phyloP scores from a whole-genome alignment of 1,140 invertebrate species.

The Drosophila kohkoa region DNA sequence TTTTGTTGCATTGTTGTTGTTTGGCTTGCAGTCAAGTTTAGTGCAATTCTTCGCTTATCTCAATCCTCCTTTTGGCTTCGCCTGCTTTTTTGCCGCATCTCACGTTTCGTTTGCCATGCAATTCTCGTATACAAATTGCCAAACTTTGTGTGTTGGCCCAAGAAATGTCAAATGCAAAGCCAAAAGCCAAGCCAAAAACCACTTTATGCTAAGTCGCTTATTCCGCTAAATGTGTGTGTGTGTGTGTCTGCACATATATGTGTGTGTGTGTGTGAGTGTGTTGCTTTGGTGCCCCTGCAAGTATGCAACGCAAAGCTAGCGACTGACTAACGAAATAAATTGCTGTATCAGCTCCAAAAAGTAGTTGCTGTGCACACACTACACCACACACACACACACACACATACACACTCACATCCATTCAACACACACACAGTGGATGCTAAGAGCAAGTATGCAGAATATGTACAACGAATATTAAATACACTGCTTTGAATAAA shows the following conservation, averaged over 20 bases:
- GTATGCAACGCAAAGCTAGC: constrained; percentile 44
- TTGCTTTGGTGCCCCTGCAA: constrained; percentile 31
- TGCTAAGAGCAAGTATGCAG: not conserved
- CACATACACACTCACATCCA: constrained; percentile 2
- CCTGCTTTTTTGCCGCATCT: not conserved
- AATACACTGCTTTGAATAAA: constrained; percentile 3
- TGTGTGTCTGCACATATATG: constrained; percentile 5
- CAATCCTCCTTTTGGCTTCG: constrained; percentile 10
- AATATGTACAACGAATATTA: not conserved
- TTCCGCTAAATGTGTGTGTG: constrained; percentile 35
- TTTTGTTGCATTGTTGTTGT: constrained; percentile 17
- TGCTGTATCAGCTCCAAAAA: constrained; percentile 69
- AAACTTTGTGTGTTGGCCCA: constrained; percentile 54
- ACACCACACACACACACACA: constrained; percentile 24
- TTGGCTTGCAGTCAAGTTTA: constrained; percentile 29
- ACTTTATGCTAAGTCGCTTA: constrained; percentile 58
- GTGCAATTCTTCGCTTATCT: constrained; percentile 20
- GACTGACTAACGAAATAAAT: constrained; percentile 64
- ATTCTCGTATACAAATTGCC: constrained; percentile 47
- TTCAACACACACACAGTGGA: not conserved
- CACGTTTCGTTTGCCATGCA: constrained; percentile 13
- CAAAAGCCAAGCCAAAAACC: constrained; percentile 58
- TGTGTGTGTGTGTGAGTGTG: constrained; percentile 11
- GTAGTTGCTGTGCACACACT: constrained; percentile 38
- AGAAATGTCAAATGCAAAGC: constrained; percentile 58